phyloP scores from a whole-genome alignment of 2,797 vertebrate species.

The Brachyalestes nurse region DNA sequence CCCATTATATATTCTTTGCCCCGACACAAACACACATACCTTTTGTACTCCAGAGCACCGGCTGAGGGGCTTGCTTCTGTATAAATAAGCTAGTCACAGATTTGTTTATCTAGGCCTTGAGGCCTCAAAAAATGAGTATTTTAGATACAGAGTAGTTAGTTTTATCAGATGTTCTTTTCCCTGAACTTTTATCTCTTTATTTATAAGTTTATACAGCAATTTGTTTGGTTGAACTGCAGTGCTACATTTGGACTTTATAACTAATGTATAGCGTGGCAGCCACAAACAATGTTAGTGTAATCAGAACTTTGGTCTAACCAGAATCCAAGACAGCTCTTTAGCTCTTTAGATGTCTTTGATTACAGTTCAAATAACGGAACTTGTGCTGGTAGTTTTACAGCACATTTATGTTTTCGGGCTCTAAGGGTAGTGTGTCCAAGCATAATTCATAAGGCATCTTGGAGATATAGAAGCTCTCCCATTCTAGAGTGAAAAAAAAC shows the following conservation, averaged over 20 bases:
- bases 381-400: neutral
- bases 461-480: neutral
- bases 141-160: slow-evolving; percentile 59
- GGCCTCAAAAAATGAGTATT: slow-evolving; percentile 51
- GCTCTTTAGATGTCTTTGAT: neutral
- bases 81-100: slow-evolving; percentile 34
- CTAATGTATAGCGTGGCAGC: slow-evolving; percentile 11
- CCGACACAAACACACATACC: slow-evolving; percentile 14
- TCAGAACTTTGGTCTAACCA: slow-evolving; percentile 6
- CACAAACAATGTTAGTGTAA: slow-evolving; percentile 22
- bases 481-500: no score
- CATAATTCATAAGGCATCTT: slow-evolving; percentile 11
- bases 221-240: slow-evolving; percentile 15
- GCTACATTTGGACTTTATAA: slow-evolving; percentile 24
- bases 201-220: slow-evolving; percentile 35
- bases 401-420: slow-evolving; percentile 7
- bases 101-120: slow-evolving; percentile 31
- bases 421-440: neutral
- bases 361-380: neutral
- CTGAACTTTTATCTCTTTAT: slow-evolving; percentile 43
- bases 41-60: slow-evolving; percentile 33
- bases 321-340: neutral
- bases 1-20: slow-evolving; percentile 8
- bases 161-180: slow-evolving; percentile 45
- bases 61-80: slow-evolving; percentile 10